Base-by-base conservation (phyloP, 1,140 invertebrate species). In the Argopecten irradians region DNA sequence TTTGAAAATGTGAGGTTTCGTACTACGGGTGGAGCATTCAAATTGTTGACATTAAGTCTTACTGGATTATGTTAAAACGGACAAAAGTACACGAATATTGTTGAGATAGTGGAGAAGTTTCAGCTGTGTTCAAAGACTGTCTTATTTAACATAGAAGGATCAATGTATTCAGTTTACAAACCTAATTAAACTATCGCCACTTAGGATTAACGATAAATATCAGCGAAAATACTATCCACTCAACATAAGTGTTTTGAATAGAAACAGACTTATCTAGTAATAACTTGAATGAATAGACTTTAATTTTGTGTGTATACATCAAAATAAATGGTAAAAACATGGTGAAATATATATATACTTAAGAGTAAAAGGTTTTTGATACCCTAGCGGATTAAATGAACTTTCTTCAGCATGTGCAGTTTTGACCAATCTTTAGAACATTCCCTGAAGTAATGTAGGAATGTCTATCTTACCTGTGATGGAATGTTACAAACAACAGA, bases 111-210 rank as follows among this genome's bases (percentile, higher is more conserved):
- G 55, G n/a, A n/a, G 28, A 22, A n/a, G n/a, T 71, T 71, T 71
- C 16, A 71, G 0, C 22, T 7, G 55, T 28, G 1, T 71, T 71
- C n/a, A 7, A 16, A 71, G 22, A 16, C 43, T 46, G 2, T 19
- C 19, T 16, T 46, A 46, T 22, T 22, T 46, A 22, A 46, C 43
- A 46, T 22, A 16, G 43, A 5, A 71, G n/a, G 55, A 71, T 71
- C 55, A 71, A 16, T n/a, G n/a, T n/a, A n/a, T 71, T 7, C 22
- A 71, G 55, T 71, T 71, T 28, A 28, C n/a, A 28, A 5, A 71
- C 55, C 55, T 71, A 71, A 71, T 71, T 71, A 71, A 28, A 71
- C 55, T n/a, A 71, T n/a, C n/a, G 55, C n/a, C 55, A 71, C 55
- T n/a, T 71, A 28, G 55, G 55, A 28, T 71, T 71, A 71, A 71